A percentile compares a stretch with the other conserved stretches of the same genome.
These are phyloP conservation scores for Silurus aristotelis DNA, from an alignment of 2,797 vertebrate species.

Conservation along the genomic window DNA sequence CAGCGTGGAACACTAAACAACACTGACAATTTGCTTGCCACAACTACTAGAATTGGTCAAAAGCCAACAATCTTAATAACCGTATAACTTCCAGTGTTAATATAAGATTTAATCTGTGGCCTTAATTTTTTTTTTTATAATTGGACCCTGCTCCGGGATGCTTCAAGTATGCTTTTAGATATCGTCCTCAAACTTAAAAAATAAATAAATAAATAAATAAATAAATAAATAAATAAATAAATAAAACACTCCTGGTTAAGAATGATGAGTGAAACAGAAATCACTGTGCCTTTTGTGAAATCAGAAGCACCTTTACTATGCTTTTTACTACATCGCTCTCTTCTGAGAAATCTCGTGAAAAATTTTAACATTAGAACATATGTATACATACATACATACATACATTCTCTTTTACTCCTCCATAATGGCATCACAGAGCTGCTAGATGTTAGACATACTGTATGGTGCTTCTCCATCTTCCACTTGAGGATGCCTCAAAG, in stretches of 20 bases:
- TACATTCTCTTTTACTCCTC: too few relatives aligned
- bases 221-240: not conserved
- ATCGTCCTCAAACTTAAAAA: not conserved
- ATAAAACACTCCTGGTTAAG: not conserved
- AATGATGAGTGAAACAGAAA: not conserved
- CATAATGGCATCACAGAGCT: too few relatives aligned
- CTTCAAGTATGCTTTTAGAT: not conserved
- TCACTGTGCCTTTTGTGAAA: not conserved
- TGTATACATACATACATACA: too few relatives aligned
- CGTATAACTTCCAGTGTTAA: not conserved
- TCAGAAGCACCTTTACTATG: not conserved
- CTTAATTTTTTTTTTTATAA: not conserved
- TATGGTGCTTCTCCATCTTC: too few relatives aligned
- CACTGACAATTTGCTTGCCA: not conserved
- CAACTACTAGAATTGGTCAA: not conserved
- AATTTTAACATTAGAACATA: too few relatives aligned
- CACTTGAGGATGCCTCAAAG: too few relatives aligned
- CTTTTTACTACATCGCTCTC: slow-evolving; percentile 1
- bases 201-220: not conserved
- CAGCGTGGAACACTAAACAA: too few relatives aligned
- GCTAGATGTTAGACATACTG: too few relatives aligned
- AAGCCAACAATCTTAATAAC: not conserved
- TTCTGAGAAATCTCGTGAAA: not conserved
- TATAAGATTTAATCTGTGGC: not conserved
- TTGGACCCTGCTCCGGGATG: not conserved